Conservation (phyloP, 2,797 vertebrate genomes). For the Eulemur coronatus region DNA sequence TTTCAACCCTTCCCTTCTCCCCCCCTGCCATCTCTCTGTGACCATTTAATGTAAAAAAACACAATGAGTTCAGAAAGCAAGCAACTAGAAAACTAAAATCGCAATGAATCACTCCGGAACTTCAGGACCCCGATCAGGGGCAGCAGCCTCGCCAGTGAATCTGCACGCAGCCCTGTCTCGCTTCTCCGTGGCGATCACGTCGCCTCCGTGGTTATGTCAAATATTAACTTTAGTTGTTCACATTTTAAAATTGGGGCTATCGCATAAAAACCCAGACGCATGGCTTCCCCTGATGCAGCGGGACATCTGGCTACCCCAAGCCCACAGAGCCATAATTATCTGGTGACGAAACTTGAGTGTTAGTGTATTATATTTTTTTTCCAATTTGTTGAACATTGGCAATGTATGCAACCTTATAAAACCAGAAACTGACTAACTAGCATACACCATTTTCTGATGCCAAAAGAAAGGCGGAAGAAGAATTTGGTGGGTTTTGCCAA, state of each 20-base stretch:
- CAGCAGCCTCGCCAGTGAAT: neutral
- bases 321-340: neutral
- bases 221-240: neutral
- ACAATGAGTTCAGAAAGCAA: neutral
- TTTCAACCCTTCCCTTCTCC: neutral
- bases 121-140: neutral
- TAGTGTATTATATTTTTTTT: neutral
- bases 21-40: neutral
- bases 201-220: neutral
- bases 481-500: neutral
- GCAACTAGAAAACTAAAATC: neutral
- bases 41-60: neutral
- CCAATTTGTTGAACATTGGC: neutral
- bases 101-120: neutral
- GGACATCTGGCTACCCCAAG: neutral
- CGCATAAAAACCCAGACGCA: neutral
- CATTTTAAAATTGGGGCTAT: neutral
- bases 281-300: neutral
- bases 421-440: neutral
- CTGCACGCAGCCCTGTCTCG: neutral
- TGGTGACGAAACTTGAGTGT: neutral
- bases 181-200: neutral
- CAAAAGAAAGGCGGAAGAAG: neutral
- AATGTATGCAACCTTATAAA: neutral
- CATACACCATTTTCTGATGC: neutral